Base-by-base conservation (phyloP, 2,113 vertebrate genomes). In the Eulemur macaco region DNA sequence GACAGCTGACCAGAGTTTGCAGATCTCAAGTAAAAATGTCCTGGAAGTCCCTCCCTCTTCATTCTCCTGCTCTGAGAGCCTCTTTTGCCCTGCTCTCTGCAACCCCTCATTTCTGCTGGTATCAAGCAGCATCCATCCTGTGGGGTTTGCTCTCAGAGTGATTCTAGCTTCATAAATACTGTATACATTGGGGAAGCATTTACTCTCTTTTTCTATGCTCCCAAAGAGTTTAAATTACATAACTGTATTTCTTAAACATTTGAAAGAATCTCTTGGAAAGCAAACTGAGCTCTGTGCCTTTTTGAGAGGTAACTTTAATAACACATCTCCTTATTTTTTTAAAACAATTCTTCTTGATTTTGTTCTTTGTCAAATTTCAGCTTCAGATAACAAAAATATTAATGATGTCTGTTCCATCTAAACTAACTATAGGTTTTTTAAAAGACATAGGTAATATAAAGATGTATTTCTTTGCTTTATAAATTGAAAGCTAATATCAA, bases 141-240 rank as follows among this genome's bases (percentile, higher is more conserved):
- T 45, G 8, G 45, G 31, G n/a, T 89, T 91, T 83, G 21, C 17
- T 63, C 29, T 74, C 69, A 85, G 60, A 83, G 21, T 81, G 77
- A 89, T 66, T 87, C 34, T 17, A 66, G 34, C 37, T 77, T 78
- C 73, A 34, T 63, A 68, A 47, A 52, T 60, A 45, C 73, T 31
- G 15, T 76, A 54, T 68, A 64, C 12, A 56, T 27, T 27, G 63
- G 0, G 66, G 58, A 88, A 95, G 37, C 50, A 45, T 37, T 71
- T 37, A 63, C 23, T 39, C 47, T 69, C 25, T 66, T 76, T 11
- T 87, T 52, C 50, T 77, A 12, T 13, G 6, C 47, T 66, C 17
- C 29, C 74, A 50, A 81, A 83, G 76, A 95, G 34, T 91, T 96
- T 82, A 71, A 94, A 63, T 91, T n/a, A 77, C 23, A 60, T 73